Conservation (phyloP, 2,113 vertebrate genomes). For the Xiphophorus couchianus region DNA sequence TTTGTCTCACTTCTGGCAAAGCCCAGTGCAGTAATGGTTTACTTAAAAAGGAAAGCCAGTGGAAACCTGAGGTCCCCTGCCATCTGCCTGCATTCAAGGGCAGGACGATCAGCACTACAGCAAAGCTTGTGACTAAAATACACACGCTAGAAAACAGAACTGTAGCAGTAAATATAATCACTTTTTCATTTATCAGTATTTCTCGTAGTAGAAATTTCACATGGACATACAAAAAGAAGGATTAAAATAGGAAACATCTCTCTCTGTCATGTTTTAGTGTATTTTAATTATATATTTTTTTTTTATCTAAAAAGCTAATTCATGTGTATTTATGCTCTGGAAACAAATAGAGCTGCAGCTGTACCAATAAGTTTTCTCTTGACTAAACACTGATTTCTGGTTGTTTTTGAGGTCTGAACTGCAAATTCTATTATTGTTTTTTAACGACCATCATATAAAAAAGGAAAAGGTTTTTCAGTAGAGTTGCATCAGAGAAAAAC, state of each 20-base stretch:
- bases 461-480: background rate
- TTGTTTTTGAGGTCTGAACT: background rate
- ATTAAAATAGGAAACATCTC: too few relatives aligned
- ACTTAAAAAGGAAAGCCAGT: slow-evolving; percentile 72
- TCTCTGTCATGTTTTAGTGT: too few relatives aligned
- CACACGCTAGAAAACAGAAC: slow-evolving; percentile 8
- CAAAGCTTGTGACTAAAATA: slow-evolving; percentile 10
- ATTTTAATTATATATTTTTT: too few relatives aligned
- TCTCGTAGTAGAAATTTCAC: background rate
- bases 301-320: too few relatives aligned
- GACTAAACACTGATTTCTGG: background rate
- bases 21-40: slow-evolving; percentile 56
- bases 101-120: slow-evolving; percentile 2
- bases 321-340: too few relatives aligned
- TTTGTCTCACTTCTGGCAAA: slow-evolving; percentile 50
- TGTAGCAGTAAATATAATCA: slow-evolving; percentile 1
- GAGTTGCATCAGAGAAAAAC: background rate
- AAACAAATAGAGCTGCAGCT: background rate
- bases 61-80: slow-evolving; percentile 47
- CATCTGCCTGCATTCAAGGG: slow-evolving; percentile 42
- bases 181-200: background rate
- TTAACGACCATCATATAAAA: too few relatives aligned
- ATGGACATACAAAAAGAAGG: too few relatives aligned
- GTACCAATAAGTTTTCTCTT: background rate
- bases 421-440: background rate